Evolutionary conservation across 1,140 invertebrate genomes (phyloP).

Genomic region (Gonioctena quinquepunctata): DNA sequence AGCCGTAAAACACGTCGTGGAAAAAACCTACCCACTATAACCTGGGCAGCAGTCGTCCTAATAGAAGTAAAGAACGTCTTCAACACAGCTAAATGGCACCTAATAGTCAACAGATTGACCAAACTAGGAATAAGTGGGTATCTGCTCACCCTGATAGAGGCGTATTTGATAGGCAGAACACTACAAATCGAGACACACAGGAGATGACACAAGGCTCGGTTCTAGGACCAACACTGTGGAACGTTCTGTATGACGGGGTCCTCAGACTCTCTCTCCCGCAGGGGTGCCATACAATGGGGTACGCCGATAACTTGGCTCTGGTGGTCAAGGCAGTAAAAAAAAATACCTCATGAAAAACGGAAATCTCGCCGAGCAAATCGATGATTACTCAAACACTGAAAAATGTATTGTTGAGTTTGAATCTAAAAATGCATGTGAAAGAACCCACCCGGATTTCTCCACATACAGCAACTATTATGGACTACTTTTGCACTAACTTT

Average conservation of each 20-base stretch:
- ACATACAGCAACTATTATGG: no score
- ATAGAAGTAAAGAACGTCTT: no score
- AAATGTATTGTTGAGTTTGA: no score
- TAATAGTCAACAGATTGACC: no score
- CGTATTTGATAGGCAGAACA: slow-evolving; percentile 2
- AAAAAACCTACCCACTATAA: slow-evolving; percentile 26
- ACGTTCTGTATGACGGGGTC: no score
- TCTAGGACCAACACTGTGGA: slow-evolving; percentile 43
- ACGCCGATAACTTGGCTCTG: slow-evolving; percentile 48
- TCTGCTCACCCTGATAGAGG: not conserved
- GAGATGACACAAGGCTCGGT: slow-evolving; percentile 51
- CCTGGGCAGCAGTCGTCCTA: no score
- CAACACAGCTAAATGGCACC: no score
- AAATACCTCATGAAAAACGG: not conserved
- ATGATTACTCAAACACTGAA: no score
- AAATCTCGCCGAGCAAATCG: not conserved
- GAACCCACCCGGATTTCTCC: no score
- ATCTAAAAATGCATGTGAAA: no score
- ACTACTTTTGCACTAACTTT: no score
- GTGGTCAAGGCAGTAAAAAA: slow-evolving; percentile 5
- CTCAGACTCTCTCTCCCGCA: slow-evolving; percentile 22
- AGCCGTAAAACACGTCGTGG: slow-evolving; percentile 22
- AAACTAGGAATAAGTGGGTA: no score
- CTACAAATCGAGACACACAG: slow-evolving; percentile 11
- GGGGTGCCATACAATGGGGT: slow-evolving; percentile 31